Evolutionary conservation across 1,140 invertebrate species (phyloP), one percentile per base, ranked within the genome.

Genomic region (Aphelinus certus): DNA sequence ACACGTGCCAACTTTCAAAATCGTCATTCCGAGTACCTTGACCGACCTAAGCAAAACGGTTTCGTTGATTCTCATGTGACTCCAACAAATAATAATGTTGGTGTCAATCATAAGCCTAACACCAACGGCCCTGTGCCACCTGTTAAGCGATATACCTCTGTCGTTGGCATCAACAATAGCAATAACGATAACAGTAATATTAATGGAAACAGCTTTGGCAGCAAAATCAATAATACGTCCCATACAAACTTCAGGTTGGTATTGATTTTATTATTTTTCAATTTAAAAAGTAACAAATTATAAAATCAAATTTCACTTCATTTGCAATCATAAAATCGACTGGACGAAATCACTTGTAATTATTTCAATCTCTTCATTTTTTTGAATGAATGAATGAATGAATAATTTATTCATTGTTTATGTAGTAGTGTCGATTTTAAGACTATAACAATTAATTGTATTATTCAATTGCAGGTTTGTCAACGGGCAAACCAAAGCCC

Each of bases 1-100:
- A 57, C 53, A 46, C 61, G 76, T 3, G 0, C 6, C 2, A 78
- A 47, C 7, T 6, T 65, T 2, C 75, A 79, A 42, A 80, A 83
- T 55, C 79, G 80, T 43, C 79, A 79, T 9, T 85, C 84, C 0
- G 79, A 84, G 57, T 80, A 76, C 62, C 70, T 78, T 3, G 77
- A 79, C 5, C 62, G 63, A 5, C 42, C 57, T 0, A 62, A 48
- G 9, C 77, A 77, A n/a, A 82, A 83, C 9, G 76, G 71, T 45
- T 55, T 73, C 10, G 10, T 2, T 1, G 73, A 77, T 0, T 51
- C 62, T 0, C 46, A 69, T 46, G 42, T 49, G 0, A 57, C 10
- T 1, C 42, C 49, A n/a, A 57, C 65, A 5, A 71, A 61, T 51
- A 48, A 46, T 3, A 26, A 26, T 26, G 26, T 26, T 26, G 26